Evolutionary conservation across 2,113 vertebrate genomes (phyloP).

Genomic region (Bubo scandiacus): DNA sequence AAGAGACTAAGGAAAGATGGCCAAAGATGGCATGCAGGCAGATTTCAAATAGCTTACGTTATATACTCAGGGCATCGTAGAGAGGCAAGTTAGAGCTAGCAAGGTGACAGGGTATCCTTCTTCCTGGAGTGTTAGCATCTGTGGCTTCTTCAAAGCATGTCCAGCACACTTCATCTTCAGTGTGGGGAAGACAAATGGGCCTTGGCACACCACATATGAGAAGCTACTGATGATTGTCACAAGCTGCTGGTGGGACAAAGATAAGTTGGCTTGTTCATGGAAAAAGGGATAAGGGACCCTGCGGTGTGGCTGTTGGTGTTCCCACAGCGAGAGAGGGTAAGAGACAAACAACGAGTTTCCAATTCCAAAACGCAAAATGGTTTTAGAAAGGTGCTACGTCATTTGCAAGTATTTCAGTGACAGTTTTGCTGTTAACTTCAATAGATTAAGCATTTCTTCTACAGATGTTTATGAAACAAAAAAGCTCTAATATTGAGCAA

Average conservation of each 20-base stretch:
- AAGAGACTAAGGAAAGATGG: not conserved
- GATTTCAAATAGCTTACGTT: not conserved
- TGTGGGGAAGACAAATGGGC: not conserved
- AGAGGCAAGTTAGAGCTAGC: not conserved
- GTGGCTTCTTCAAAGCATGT: not conserved
- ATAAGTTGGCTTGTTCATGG: not conserved
- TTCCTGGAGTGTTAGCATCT: not conserved
- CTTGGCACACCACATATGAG: not conserved
- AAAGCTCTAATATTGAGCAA: not conserved
- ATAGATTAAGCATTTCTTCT: not conserved
- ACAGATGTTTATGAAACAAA: not conserved
- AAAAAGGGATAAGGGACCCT: not conserved
- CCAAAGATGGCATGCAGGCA: not conserved
- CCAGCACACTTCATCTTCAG: not conserved
- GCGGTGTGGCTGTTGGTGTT: fast-evolving
- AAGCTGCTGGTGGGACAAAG: not conserved
- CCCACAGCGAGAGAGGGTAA: not conserved
- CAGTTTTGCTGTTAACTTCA: not conserved
- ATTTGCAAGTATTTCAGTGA: not conserved
- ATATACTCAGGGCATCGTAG: fast-evolving
- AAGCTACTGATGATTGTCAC: not conserved
- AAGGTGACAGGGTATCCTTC: not conserved
- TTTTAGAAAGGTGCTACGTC: not conserved
- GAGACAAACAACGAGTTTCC: not conserved
- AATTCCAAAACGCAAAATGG: not conserved